Conservation (phyloP, 2,113 vertebrate species). For the Callospermophilus lateralis region DNA sequence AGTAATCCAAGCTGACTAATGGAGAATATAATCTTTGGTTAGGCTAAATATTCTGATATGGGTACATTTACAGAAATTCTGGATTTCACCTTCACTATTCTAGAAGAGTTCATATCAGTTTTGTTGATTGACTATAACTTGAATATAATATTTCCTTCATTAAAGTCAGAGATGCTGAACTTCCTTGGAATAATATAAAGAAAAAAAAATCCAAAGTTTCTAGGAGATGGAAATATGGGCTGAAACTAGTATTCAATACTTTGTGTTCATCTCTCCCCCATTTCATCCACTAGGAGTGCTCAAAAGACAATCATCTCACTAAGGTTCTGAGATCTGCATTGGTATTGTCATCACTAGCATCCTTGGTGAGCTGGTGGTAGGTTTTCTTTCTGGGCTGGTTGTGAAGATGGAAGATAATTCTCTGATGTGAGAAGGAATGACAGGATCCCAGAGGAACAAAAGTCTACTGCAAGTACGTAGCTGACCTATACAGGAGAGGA, state of each 20-base stretch:
- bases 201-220: background rate
- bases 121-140: background rate
- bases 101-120: background rate
- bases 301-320: background rate
- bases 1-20: background rate
- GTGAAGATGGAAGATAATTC: background rate
- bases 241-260: background rate
- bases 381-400: background rate
- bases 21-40: background rate
- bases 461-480: background rate
- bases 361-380: background rate
- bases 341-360: background rate
- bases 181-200: background rate
- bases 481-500: background rate
- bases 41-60: background rate
- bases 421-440: background rate
- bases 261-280: background rate
- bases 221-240: background rate
- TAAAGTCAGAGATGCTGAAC: background rate
- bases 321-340: background rate
- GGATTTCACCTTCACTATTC: background rate
- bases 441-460: background rate
- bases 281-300: fast-evolving
- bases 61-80: background rate
- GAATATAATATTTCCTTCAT: background rate